phyloP scores from a whole-genome alignment of 2,888 invertebrate genomes.

The Acronicta alni region DNA sequence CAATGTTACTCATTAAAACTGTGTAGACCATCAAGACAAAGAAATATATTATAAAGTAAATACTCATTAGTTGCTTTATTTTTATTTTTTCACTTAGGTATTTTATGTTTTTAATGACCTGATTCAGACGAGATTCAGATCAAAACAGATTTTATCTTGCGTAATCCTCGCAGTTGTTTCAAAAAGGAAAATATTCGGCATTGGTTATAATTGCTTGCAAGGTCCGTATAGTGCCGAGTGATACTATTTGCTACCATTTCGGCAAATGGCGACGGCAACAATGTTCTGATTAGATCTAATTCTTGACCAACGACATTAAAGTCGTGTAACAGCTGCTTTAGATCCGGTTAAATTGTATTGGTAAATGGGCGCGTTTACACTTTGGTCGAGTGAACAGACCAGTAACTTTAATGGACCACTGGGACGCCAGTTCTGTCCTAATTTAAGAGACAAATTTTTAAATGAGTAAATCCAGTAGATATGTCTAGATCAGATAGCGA shows the following conservation, averaged over 20 bases:
- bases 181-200: constrained; percentile 46
- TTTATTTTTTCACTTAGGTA: neutral
- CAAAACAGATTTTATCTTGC: constrained; percentile 32
- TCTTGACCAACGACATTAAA: constrained; percentile 61
- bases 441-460: neutral
- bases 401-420: constrained; percentile 4
- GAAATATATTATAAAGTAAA: too few relatives aligned
- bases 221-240: constrained; percentile 29
- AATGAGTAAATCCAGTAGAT: neutral
- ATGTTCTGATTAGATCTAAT: constrained; percentile 56
- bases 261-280: constrained; percentile 48
- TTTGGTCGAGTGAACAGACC: constrained; percentile 18
- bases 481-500: neutral
- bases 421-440: neutral
- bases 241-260: constrained; percentile 38
- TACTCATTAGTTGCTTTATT: neutral
- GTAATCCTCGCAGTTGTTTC: constrained; percentile 28
- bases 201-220: constrained; percentile 44
- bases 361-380: constrained; percentile 34
- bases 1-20: too few relatives aligned
- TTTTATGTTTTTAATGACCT: neutral
- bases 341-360: constrained; percentile 48
- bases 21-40: too few relatives aligned
- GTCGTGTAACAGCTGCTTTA: constrained; percentile 46
- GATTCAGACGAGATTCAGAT: constrained; percentile 27